These are phyloP conservation scores for Ptilorrhoa leucosticta DNA, from an alignment of 2,113 vertebrate genomes.

Conservation along the genomic window DNA sequence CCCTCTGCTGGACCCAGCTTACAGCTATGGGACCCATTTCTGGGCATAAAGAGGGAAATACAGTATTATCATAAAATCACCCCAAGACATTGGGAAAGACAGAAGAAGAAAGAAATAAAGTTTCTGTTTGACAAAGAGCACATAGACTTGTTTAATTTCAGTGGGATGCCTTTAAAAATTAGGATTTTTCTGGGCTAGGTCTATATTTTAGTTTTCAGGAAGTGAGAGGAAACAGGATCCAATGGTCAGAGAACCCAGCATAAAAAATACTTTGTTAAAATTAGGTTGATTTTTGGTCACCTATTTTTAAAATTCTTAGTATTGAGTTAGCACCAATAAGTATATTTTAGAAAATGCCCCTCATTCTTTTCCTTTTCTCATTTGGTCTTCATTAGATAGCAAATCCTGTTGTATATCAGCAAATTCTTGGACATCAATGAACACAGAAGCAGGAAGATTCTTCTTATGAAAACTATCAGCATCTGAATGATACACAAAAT, in stretches of 20 bases:
- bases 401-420: neutral
- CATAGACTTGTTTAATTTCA: neutral
- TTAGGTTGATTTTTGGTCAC: neutral
- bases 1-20: too few relatives aligned
- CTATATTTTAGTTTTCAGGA: neutral
- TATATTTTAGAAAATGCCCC: neutral
- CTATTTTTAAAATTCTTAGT: neutral
- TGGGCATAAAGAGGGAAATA: too few relatives aligned
- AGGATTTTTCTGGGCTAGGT: neutral
- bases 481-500: neutral
- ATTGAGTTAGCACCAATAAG: neutral
- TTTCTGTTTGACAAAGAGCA: neutral
- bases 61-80: too few relatives aligned
- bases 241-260: neutral
- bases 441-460: neutral
- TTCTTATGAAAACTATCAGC: neutral
- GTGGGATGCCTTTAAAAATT: neutral
- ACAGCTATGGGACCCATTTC: too few relatives aligned
- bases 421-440: neutral
- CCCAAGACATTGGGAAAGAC: neutral
- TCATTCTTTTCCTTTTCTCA: neutral
- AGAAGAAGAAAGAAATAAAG: neutral
- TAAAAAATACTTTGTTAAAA: neutral
- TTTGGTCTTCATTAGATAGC: neutral
- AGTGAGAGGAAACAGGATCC: neutral